These are phyloP conservation scores for Cephus cinctus DNA, from an alignment of 1,140 invertebrate genomes.

Conservation along the genomic window DNA sequence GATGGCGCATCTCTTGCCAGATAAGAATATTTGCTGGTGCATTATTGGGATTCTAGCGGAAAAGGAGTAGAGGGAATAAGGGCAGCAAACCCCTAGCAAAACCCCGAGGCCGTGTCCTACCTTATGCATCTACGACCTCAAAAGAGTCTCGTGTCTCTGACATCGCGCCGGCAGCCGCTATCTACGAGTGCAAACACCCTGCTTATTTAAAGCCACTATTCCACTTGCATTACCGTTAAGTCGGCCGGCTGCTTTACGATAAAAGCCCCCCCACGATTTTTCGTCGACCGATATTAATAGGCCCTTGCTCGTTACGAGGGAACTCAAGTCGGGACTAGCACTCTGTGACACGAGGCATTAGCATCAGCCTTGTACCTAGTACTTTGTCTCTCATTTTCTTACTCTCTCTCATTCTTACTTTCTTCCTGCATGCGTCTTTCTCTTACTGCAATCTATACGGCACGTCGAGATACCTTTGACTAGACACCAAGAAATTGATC, in stretches of 20 bases:
- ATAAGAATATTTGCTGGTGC: constrained; percentile 5
- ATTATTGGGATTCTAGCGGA: not conserved
- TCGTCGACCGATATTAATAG: not conserved
- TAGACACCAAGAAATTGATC: no score
- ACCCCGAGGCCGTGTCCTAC: constrained; percentile 13
- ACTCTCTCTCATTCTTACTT: no score
- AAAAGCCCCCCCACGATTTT: constrained; percentile 28
- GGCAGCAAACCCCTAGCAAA: constrained; percentile 2
- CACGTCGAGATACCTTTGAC: no score
- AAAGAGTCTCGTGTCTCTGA: constrained; percentile 23
- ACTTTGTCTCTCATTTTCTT: constrained; percentile 22
- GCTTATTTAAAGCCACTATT: constrained; percentile 35
- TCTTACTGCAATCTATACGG: no score
- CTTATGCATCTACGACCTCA: constrained; percentile 11
- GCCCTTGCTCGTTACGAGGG: constrained; percentile 8
- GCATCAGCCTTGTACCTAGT: constrained; percentile 10
- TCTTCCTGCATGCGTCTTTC: no score
- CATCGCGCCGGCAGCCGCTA: constrained; percentile 15
- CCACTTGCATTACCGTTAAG: constrained; percentile 23
- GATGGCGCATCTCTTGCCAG: no score
- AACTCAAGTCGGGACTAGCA: constrained; percentile 3
- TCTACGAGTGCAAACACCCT: constrained; percentile 35
- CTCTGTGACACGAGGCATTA: no score
- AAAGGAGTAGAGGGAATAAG: constrained; percentile 10
- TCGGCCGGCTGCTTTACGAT: constrained; percentile 34